These are phyloP conservation scores for Geotria australis DNA, from an alignment of 2,797 vertebrate genomes.

Conservation along the genomic window DNA sequence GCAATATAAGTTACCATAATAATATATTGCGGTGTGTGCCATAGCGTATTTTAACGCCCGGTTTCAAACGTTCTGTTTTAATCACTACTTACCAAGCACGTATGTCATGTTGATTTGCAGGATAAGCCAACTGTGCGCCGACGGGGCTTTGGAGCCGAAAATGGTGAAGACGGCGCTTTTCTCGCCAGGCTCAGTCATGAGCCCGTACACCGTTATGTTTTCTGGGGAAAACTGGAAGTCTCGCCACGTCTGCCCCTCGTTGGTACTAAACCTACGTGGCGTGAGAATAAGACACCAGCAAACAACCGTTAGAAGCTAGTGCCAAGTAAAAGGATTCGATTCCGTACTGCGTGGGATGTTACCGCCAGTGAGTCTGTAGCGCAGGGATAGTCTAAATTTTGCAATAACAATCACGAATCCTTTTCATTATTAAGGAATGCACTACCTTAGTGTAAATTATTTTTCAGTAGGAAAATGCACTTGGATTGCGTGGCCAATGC, in stretches of 20 bases:
- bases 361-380: neutral
- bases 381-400: neutral
- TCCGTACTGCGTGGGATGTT: neutral
- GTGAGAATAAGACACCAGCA: neutral
- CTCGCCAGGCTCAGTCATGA: constrained; percentile 78
- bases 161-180: constrained; percentile 89
- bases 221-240: constrained; percentile 39
- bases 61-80: too few species aligned
- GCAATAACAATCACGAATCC: neutral
- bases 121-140: constrained; percentile 84
- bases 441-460: neutral
- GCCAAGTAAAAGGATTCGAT: neutral
- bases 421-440: neutral
- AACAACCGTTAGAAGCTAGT: neutral
- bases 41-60: too few species aligned
- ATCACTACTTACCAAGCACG: constrained; percentile 36
- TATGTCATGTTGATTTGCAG: constrained; percentile 73
- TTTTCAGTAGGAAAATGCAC: neutral
- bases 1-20: too few species aligned
- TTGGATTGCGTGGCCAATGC: too few species aligned
- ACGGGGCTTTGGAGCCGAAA: constrained; percentile 73
- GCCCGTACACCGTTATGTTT: constrained; percentile 57
- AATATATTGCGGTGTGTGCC: too few species aligned
- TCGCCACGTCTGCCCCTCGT: constrained; percentile 84
- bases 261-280: constrained; percentile 54